Conservation (phyloP, 2,113 vertebrate species). For the Eonycteris spelaea region DNA sequence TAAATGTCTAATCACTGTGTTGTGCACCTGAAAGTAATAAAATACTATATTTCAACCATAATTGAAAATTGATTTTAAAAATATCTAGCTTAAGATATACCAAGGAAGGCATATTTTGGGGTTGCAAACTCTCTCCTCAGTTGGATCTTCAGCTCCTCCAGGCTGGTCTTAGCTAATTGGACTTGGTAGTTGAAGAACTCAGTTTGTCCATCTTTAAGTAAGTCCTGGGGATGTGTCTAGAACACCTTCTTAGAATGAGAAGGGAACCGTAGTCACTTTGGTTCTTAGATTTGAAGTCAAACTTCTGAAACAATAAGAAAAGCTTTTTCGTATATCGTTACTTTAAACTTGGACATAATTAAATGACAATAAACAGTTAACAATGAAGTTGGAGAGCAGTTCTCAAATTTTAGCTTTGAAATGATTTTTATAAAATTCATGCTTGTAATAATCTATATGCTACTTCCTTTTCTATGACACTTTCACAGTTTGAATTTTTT, state of each 20-base stretch:
- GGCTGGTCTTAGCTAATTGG: not conserved
- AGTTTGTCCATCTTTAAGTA: not conserved
- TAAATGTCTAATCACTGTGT: too few relatives aligned
- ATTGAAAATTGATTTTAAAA: not conserved
- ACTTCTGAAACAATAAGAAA: not conserved
- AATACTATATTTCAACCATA: too few relatives aligned
- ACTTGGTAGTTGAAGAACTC: not conserved
- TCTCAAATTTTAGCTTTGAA: not conserved
- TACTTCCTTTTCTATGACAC: not conserved
- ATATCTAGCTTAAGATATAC: not conserved
- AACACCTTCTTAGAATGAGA: not conserved
- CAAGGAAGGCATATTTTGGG: not conserved
- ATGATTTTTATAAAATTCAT: not conserved
- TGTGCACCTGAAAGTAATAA: too few relatives aligned
- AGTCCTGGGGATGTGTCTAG: not conserved
- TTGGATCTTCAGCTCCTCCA: not conserved
- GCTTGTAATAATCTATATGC: not conserved
- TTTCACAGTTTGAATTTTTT: not conserved
- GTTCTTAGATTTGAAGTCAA: not conserved
- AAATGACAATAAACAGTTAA: not conserved
- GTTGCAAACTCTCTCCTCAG: not conserved
- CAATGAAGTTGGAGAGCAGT: not conserved
- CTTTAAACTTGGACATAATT: not conserved
- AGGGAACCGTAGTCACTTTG: not conserved
- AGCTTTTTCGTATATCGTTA: not conserved